A percentile compares a stretch with the other conserved stretches of the same genome.
phyloP scores from a whole-genome alignment of 2,113 vertebrate genomes.

The Callipepla californica region DNA sequence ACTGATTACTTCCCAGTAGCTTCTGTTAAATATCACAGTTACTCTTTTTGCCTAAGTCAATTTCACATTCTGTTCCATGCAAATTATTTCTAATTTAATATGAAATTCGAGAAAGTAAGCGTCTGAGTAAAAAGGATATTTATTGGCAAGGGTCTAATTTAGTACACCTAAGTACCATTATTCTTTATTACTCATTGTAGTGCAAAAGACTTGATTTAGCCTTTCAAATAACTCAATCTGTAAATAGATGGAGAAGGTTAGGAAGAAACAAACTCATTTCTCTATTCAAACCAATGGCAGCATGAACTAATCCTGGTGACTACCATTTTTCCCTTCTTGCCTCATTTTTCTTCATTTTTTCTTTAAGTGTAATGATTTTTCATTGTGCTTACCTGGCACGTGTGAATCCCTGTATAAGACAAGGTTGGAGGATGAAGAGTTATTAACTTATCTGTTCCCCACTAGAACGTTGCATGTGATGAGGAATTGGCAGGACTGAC shows the following conservation, averaged over 20 bases:
- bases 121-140: constrained; percentile 71
- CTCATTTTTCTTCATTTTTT: not conserved
- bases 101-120: constrained; percentile 71
- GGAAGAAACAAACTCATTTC: constrained; percentile 72
- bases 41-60: constrained; percentile 67
- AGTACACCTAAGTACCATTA: constrained; percentile 75
- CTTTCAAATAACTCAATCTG: constrained; percentile 78
- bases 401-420: not conserved
- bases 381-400: not conserved
- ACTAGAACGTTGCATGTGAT: not conserved
- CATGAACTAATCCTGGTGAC: constrained; percentile 39
- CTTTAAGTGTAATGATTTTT: not conserved
- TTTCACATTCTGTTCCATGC: constrained; percentile 56
- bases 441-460: too few species aligned
- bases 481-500: not conserved
- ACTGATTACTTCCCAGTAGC: constrained; percentile 42
- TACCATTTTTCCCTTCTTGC: not conserved
- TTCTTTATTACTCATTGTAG: constrained; percentile 77
- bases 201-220: constrained; percentile 75
- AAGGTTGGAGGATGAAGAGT: not conserved
- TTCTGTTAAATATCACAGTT: constrained; percentile 66
- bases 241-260: constrained; percentile 63
- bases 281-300: constrained; percentile 65
- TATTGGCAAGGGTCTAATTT: constrained; percentile 71
- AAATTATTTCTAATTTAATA: constrained; percentile 76